Conservation (phyloP, 2,888 invertebrate genomes). For the Coenonympha arcania region DNA sequence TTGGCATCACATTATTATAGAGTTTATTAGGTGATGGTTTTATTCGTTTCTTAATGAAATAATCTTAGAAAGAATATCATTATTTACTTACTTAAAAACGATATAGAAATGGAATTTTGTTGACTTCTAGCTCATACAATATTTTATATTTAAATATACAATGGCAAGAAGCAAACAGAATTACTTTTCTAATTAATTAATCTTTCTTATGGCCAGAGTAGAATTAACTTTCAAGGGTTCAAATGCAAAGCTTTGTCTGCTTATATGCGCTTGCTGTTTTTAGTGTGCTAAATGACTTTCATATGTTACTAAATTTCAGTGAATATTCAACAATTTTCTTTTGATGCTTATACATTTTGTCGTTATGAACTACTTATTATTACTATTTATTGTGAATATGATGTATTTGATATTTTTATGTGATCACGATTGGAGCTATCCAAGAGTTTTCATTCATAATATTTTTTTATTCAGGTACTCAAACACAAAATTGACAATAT, state of each 20-base stretch:
- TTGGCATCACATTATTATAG: constrained; percentile 29
- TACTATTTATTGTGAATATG: neutral
- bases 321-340: neutral
- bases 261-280: constrained; percentile 20
- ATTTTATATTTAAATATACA: too few species aligned
- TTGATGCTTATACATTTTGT: constrained; percentile 13
- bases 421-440: constrained; percentile 22
- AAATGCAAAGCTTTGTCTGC: constrained; percentile 13
- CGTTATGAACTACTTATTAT: neutral
- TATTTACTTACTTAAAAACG: constrained; percentile 17
- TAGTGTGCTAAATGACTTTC: constrained; percentile 19
- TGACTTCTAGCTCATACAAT: too few species aligned
- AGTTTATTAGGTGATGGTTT: too few species aligned
- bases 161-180: too few species aligned
- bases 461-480: constrained; percentile 79
- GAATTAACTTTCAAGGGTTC: neutral
- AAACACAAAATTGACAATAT: constrained; percentile 96
- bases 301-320: constrained; percentile 23
- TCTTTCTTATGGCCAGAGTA: too few species aligned
- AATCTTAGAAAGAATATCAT: too few species aligned
- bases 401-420: constrained; percentile 9
- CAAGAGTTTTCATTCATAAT: neutral
- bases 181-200: too few species aligned
- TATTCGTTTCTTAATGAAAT: too few species aligned
- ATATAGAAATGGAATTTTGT: too few species aligned